Base-by-base conservation (phyloP, 2,888 invertebrate species). In the Diplolepis rosae region DNA sequence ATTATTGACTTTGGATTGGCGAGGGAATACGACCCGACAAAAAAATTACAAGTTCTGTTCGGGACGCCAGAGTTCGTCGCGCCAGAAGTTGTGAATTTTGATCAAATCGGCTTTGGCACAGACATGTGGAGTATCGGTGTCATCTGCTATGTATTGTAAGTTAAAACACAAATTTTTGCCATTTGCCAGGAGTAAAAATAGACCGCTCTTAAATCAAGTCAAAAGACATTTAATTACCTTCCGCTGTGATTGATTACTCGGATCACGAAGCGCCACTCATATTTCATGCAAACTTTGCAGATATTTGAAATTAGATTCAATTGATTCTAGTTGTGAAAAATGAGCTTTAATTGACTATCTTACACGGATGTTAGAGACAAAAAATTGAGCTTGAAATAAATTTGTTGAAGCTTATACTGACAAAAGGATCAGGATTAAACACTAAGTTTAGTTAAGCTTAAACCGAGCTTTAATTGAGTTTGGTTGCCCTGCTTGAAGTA, bases 61-160 rank as follows among this genome's bases (percentile, higher is more conserved):
- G 99, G 99, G 0, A 99, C 99, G 0, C 99, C 99, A 0, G 99
- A 99, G 90, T 99, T 99, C 88, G 98, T 98, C 65, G 98, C 98
- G 0, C 99, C 99, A 0, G 99, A 99, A 92, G 98, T 99, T 28
- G 97, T 99, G 48, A 99, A 98, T 91, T 99, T 98, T 89, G 99
- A 99, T 88, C 95, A 95, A 85, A 97, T 99, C 83, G 95, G 96
- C 70, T 98, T 95, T 85, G 95, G 95, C 7, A 98, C 99, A 0
- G 99, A 99, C 86, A 98, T 99, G 98, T 99, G 98, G 99, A 97
- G 97, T 68, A 94, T 99, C 27, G 99, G 99, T 51, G 98, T 99
- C 74, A 98, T 99, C 82, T 96, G 97, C 87, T 99, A 99, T 89
- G 98, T 99, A 71, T 91, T 99, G 98, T 99, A 91, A 97, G 98